Evolutionary conservation across 2,888 invertebrate genomes (phyloP), one percentile per base, ranked within the genome.

Genomic region (Nineta flava): DNA sequence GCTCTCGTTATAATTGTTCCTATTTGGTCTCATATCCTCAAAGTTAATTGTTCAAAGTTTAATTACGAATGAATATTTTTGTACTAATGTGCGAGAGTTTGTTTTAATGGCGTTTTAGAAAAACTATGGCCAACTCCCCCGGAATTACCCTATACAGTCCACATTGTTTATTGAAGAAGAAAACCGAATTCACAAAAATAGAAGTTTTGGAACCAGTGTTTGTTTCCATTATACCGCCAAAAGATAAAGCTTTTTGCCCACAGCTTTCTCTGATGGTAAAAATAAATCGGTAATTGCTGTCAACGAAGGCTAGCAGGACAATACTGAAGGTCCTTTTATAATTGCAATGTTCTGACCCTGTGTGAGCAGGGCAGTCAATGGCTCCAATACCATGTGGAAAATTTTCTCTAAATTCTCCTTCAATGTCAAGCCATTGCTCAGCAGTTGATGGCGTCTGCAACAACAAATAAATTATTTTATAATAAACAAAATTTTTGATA

Each of bases 211-310:
- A n/a, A n/a, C n/a, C n/a, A n/a, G n/a, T n/a, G n/a, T n/a, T n/a
- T n/a, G n/a, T n/a, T n/a, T n/a, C n/a, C n/a, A n/a, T n/a, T n/a
- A n/a, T n/a, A n/a, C n/a, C n/a, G n/a, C n/a, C n/a, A n/a, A n/a
- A n/a, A n/a, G n/a, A n/a, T n/a, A n/a, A n/a, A n/a, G 49, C 55
- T 57, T 10, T 58, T 57, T 50, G 57, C 54, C n/a, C 62, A 59
- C 53, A 59, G 60, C 55, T 50, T 15, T 59, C 62, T 32, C 63
- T 55, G 46, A 62, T 58, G 46, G 59, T 57, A 53, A 58, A 59
- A 41, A 58, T 57, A 55, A 62, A 61, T 31, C 49, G 50, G 48
- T 58, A 59, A 10, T 59, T 51, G 7, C 53, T 54, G 45, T 58
- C 56, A 12, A 57, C 56, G 46, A 57, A 42, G 17, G 57, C 59